A percentile compares a stretch with the other conserved stretches of the same genome.
These are phyloP conservation scores for Tetramorium alpestre DNA, from an alignment of 1,140 invertebrate genomes.

Conservation along the genomic window DNA sequence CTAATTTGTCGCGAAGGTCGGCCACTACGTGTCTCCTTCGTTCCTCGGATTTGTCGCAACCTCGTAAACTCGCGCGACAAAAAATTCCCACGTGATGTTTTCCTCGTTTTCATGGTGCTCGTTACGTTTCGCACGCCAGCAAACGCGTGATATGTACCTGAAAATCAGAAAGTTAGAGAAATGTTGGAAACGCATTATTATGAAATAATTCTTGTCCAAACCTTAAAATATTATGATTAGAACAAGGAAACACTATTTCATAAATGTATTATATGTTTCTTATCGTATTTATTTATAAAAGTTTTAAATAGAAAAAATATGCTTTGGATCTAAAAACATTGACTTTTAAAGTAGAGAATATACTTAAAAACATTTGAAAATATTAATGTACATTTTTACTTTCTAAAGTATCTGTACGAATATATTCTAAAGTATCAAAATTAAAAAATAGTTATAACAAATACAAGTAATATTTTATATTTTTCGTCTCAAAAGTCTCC, in stretches of 20 bases:
- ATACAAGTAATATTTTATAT: not conserved
- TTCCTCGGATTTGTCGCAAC: conserved; percentile 45
- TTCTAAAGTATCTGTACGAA: not conserved
- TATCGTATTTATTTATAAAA: not conserved
- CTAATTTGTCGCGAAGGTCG: conserved; percentile 69
- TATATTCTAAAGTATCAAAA: not conserved
- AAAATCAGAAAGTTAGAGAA: conserved; percentile 20
- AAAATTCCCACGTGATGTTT: conserved; percentile 49
- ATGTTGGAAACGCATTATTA: not conserved
- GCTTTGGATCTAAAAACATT: not conserved
- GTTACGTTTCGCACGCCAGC: conserved; percentile 33
- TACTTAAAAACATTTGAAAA: not conserved
- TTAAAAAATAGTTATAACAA: not conserved
- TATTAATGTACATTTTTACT: not conserved
- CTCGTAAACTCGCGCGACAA: conserved; percentile 29
- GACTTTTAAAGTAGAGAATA: not conserved
- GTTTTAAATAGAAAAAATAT: not conserved
- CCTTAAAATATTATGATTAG: conserved; percentile 7
- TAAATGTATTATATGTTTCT: not conserved
- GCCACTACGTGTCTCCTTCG: conserved; percentile 13
- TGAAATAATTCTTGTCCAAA: not conserved
- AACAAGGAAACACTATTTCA: not conserved
- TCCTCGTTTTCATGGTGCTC: conserved; percentile 47
- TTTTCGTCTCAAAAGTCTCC: not conserved
- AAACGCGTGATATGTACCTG: not conserved